Conservation (phyloP, 2,797 vertebrate species). For the Onychomys arenicola region DNA sequence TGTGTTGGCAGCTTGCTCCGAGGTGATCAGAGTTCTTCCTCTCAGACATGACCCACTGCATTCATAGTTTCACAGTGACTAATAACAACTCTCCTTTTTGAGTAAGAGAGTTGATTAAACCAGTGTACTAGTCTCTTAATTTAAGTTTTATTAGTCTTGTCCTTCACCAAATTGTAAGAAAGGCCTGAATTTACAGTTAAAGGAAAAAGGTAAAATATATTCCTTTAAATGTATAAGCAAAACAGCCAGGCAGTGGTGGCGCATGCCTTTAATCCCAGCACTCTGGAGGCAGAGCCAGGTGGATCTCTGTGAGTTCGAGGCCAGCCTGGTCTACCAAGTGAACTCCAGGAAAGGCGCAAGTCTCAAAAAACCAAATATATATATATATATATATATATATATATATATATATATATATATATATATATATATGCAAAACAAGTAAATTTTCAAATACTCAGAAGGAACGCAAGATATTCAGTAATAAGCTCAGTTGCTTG, state of each 20-base stretch:
- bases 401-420: too few species aligned
- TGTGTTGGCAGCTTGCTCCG: not conserved
- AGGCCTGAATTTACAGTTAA: not conserved
- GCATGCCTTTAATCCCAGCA: too few species aligned
- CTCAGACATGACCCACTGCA: not conserved
- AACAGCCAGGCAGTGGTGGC: too few species aligned
- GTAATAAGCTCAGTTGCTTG: not conserved
- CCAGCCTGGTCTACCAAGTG: too few species aligned
- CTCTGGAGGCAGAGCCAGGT: too few species aligned
- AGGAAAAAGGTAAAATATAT: not conserved
- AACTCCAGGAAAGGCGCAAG: too few species aligned
- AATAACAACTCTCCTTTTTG: not conserved
- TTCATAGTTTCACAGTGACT: not conserved
- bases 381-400: too few species aligned
- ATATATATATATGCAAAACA: not conserved
- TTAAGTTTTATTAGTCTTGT: not conserved
- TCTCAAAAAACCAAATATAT: too few species aligned
- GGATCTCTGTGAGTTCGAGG: too few species aligned
- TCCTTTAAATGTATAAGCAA: not conserved
- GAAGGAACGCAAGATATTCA: not conserved
- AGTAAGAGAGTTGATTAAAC: constrained; percentile 17
- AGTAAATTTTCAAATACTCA: not conserved
- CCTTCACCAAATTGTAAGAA: not conserved
- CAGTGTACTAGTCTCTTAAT: not conserved
- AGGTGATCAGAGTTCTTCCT: not conserved